Conservation (phyloP, 2,797 vertebrate species). For the Gymnothorax javanicus region DNA sequence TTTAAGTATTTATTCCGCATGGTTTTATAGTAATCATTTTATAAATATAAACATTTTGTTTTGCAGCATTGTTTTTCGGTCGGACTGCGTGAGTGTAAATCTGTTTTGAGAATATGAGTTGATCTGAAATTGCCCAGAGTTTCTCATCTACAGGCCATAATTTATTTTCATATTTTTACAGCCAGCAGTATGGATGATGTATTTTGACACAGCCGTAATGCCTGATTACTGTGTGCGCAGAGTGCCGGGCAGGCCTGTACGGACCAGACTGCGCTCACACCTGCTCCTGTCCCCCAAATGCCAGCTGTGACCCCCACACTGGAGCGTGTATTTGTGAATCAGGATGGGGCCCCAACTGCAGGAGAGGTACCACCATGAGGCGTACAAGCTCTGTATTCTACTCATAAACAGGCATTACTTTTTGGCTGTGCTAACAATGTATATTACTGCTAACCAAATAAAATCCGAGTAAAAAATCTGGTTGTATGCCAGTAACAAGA, state of each 20-base stretch:
- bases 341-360: constrained; percentile 58
- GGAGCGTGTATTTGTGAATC: constrained; percentile 73
- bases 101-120: neutral
- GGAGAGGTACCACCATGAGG: constrained; percentile 56
- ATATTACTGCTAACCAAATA: neutral
- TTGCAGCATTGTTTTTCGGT: neutral
- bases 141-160: neutral
- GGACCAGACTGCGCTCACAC: constrained; percentile 72
- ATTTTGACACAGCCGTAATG: neutral
- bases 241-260: constrained; percentile 69
- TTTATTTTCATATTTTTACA: neutral
- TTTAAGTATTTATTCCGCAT: neutral
- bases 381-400: neutral
- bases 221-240: constrained; percentile 53
- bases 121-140: neutral
- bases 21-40: neutral
- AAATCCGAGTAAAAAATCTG: neutral
- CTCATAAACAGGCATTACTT: neutral
- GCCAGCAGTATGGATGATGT: neutral
- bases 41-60: neutral
- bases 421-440: neutral
- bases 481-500: neutral
- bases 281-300: constrained; percentile 70
- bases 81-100: neutral
- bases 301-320: constrained; percentile 68